These are phyloP conservation scores for Drosophila suzukii DNA, from an alignment of 1,140 invertebrate genomes.

Conservation along the genomic window DNA sequence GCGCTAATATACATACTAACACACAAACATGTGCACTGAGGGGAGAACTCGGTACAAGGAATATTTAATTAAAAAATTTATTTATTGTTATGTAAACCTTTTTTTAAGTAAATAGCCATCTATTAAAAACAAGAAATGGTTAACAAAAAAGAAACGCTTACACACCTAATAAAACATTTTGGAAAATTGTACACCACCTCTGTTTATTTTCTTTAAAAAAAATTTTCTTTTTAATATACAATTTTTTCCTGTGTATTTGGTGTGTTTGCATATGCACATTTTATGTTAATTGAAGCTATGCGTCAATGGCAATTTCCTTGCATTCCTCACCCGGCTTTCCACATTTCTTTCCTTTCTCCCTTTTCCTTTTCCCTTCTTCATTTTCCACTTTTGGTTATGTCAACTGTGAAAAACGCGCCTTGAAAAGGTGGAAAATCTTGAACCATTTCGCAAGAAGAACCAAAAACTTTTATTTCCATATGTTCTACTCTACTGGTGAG, in stretches of 20 bases:
- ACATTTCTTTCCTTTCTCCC: not conserved
- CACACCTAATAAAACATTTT: too few species aligned
- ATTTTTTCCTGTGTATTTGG: not conserved
- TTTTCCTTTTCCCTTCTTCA: not conserved
- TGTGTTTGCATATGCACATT: conserved; percentile 34
- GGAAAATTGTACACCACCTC: too few species aligned
- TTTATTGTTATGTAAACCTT: too few species aligned
- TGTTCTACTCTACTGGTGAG: conserved; percentile 11
- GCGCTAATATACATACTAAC: conserved; percentile 62
- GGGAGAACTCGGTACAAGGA: too few species aligned
- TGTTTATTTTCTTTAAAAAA: too few species aligned
- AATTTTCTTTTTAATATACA: too few species aligned
- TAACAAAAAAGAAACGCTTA: too few species aligned
- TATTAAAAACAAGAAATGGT: too few species aligned
- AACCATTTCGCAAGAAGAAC: conserved; percentile 43
- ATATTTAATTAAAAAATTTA: too few species aligned
- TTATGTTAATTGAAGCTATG: conserved; percentile 81
- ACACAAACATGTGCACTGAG: not conserved
- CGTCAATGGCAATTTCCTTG: conserved; percentile 62
- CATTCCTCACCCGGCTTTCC: conserved; percentile 15
- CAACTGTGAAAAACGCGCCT: conserved; percentile 67
- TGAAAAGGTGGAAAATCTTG: conserved; percentile 60
- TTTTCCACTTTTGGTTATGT: conserved; percentile 63
- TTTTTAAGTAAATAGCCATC: too few species aligned
- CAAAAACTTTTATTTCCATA: conserved; percentile 30